A percentile compares a stretch with the other conserved stretches of the same genome.
Evolutionary conservation across 2,888 invertebrate species (phyloP).

Genomic region (Andrena flavipes): DNA sequence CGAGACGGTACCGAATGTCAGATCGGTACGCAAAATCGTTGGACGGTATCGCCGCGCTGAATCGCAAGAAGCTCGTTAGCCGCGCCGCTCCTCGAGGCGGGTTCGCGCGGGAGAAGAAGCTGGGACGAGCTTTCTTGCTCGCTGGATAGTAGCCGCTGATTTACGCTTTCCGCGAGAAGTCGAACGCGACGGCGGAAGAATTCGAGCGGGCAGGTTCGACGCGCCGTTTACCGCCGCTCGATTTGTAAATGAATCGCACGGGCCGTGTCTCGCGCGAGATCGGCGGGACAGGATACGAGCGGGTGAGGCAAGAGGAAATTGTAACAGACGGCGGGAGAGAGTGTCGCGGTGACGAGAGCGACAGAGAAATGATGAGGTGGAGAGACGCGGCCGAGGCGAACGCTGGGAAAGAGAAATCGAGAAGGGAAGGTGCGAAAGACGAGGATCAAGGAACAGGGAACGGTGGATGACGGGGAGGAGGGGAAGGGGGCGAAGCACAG

Average conservation of each 20-base stretch:
- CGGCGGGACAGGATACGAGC: slow-evolving; percentile 41
- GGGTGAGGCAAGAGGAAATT: slow-evolving; percentile 35
- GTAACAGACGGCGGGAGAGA: slow-evolving; percentile 11
- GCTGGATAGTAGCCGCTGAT: neutral
- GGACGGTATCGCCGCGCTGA: neutral
- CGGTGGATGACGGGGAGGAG: too few relatives aligned
- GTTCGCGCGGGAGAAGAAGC: neutral
- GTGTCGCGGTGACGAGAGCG: neutral
- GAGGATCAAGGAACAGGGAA: slow-evolving; percentile 6
- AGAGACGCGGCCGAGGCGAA: neutral
- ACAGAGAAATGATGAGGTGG: slow-evolving; percentile 7
- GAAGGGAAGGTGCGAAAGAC: neutral
- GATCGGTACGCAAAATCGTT: neutral
- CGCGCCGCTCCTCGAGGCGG: neutral
- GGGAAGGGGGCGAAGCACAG: neutral
- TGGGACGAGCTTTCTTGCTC: neutral
- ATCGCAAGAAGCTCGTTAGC: slow-evolving; percentile 19
- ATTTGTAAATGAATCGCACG: slow-evolving; percentile 58
- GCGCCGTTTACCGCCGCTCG: slow-evolving; percentile 14
- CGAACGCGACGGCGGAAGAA: slow-evolving; percentile 33
- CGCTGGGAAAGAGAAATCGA: neutral
- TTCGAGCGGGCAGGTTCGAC: slow-evolving; percentile 31
- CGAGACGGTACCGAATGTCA: neutral
- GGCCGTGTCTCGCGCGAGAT: slow-evolving; percentile 56
- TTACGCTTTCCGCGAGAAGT: neutral